phyloP scores from a whole-genome alignment of 2,797 vertebrate species.

The Microchirus variegatus region DNA sequence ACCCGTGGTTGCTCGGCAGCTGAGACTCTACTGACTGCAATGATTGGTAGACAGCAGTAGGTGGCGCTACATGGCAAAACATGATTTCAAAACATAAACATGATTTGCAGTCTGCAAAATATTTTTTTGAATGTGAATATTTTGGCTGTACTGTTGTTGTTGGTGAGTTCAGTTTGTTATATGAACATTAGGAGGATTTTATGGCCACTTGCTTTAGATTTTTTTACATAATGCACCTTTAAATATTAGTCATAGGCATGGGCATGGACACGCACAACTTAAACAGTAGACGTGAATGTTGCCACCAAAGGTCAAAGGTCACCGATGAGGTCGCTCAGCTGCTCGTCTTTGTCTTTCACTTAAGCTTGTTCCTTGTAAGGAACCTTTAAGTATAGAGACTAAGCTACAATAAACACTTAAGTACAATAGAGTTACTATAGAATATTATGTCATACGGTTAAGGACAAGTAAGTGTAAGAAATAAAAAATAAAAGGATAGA shows the following conservation, averaged over 20 bases:
- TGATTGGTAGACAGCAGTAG: no score
- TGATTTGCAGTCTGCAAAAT: no score
- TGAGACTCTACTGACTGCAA: no score
- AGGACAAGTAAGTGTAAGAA: conserved; percentile 21
- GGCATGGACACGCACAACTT: conserved; percentile 22
- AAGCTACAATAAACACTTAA: conserved; percentile 8
- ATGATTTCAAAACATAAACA: no score
- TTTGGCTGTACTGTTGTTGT: no score
- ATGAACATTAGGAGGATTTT: no score
- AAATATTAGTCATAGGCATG: neutral
- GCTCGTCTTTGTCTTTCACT: conserved; percentile 11
- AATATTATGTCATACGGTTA: conserved; percentile 14
- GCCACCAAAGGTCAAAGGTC: conserved; percentile 62
- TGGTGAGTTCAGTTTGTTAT: no score
- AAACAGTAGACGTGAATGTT: conserved; percentile 38
- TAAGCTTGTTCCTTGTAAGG: conserved; percentile 11
- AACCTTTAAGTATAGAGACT: conserved; percentile 26
- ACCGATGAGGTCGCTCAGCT: conserved; percentile 1
- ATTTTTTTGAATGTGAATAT: no score
- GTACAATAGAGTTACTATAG: conserved; percentile 9
- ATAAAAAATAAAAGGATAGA: neutral
- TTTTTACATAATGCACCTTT: no score
- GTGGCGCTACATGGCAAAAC: no score
- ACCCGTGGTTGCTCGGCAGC: no score
- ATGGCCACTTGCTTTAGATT: no score